These are phyloP conservation scores for Oligia latruncula DNA, from an alignment of 2,888 invertebrate species.

Conservation along the genomic window DNA sequence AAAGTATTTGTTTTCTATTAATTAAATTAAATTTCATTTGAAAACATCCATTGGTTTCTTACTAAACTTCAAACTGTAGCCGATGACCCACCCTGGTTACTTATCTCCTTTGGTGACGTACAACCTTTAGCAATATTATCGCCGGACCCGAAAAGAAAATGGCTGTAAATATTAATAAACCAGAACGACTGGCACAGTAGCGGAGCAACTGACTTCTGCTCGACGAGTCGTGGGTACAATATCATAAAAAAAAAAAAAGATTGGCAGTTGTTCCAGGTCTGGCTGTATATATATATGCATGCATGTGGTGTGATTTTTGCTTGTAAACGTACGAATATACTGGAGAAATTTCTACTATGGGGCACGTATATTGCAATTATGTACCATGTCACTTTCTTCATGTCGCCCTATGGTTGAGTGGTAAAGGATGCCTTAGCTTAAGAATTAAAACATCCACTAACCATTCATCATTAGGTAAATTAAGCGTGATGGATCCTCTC, in stretches of 20 bases:
- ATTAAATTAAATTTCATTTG: not conserved
- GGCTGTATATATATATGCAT: not conserved
- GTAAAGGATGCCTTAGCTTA: not conserved
- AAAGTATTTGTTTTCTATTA: not conserved
- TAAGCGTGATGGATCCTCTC: slow-evolving; percentile 95
- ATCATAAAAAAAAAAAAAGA: not conserved
- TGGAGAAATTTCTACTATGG: not conserved
- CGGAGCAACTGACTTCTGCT: not conserved
- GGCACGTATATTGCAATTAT: not conserved
- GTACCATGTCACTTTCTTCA: not conserved
- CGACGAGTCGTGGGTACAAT: no score
- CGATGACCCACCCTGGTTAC: not conserved
- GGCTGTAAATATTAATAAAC: not conserved
- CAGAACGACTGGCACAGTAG: not conserved
- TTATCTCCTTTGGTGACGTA: not conserved
- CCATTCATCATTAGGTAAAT: slow-evolving; percentile 93
- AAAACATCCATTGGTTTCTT: no score
- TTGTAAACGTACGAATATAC: not conserved
- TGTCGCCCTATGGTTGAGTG: not conserved
- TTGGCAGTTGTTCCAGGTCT: not conserved
- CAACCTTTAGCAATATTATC: not conserved
- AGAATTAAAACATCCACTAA: slow-evolving; percentile 80
- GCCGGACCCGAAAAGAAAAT: not conserved
- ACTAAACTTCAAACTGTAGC: not conserved
- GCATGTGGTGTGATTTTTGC: not conserved